phyloP scores from a whole-genome alignment of 2,113 vertebrate species.

The Macheiramphus alcinus region DNA sequence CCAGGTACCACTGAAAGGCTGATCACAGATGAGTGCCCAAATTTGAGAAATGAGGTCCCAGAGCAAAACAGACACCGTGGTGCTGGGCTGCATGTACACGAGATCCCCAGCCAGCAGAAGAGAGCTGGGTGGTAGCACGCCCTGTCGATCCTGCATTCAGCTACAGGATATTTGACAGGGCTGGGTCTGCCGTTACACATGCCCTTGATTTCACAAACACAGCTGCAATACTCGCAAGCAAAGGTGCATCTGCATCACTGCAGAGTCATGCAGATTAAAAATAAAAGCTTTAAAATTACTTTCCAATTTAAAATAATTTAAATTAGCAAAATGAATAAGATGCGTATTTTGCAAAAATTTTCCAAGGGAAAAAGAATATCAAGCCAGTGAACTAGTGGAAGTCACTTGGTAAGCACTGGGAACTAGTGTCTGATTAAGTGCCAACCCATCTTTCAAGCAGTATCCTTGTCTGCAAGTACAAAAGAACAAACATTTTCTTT shows the following conservation, averaged over 20 bases:
- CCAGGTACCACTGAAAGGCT: neutral
- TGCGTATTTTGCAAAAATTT: neutral
- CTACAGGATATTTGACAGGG: neutral
- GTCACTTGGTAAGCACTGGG: neutral
- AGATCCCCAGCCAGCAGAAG: neutral
- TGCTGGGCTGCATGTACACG: fast-evolving
- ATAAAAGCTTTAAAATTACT: conserved; percentile 16
- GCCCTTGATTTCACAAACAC: neutral
- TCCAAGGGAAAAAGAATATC: neutral
- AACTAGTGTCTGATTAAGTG: neutral
- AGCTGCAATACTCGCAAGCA: neutral
- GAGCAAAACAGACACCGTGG: neutral
- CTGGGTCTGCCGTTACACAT: neutral
- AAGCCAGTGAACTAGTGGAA: neutral
- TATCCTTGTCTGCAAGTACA: conserved; percentile 34
- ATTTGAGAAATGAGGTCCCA: neutral
- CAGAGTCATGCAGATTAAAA: conserved; percentile 43
- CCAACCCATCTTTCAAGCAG: conserved; percentile 17
- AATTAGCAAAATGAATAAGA: neutral
- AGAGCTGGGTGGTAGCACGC: neutral
- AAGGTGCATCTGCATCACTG: conserved; percentile 49
- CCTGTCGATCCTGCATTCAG: neutral
- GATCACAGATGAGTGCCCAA: neutral
- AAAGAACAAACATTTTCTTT: conserved; percentile 62
- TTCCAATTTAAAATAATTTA: conserved; percentile 7